Conservation (phyloP, 2,888 invertebrate genomes). For the Dryadula phaetusa region DNA sequence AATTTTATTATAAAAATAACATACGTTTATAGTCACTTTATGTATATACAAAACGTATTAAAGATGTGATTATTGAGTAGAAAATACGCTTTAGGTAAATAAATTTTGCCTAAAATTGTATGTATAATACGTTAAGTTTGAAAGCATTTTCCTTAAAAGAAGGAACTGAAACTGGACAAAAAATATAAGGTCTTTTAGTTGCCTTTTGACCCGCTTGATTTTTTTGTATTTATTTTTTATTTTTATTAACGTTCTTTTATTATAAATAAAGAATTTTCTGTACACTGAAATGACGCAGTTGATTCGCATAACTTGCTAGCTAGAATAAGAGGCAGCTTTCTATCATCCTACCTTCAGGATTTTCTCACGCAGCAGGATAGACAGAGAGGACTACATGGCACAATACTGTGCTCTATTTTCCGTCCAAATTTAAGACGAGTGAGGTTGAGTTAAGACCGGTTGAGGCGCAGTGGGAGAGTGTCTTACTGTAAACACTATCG, state of each 20-base stretch:
- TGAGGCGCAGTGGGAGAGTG: too few relatives aligned
- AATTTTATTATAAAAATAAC: not conserved
- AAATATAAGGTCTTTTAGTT: conserved; percentile 28
- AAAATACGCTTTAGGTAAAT: not conserved
- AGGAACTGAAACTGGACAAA: conserved; percentile 9
- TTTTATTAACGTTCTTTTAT: conserved; percentile 17
- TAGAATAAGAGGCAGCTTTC: too few relatives aligned
- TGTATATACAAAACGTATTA: not conserved
- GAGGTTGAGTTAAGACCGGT: too few relatives aligned
- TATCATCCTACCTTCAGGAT: too few relatives aligned
- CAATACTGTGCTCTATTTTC: too few relatives aligned
- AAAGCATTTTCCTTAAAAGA: not conserved
- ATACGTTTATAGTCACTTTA: not conserved
- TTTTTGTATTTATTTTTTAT: conserved; percentile 28
- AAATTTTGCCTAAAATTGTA: not conserved
- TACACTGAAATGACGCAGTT: not conserved
- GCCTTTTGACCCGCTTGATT: conserved; percentile 29
- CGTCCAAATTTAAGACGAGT: too few relatives aligned
- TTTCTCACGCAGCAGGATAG: too few relatives aligned
- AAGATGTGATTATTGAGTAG: not conserved
- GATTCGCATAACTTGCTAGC: not conserved
- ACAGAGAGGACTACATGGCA: too few relatives aligned
- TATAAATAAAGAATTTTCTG: not conserved
- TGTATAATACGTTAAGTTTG: not conserved
- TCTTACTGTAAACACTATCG: too few relatives aligned